Base-by-base conservation (phyloP, 2,797 vertebrate genomes). In the Alauda arvensis region DNA sequence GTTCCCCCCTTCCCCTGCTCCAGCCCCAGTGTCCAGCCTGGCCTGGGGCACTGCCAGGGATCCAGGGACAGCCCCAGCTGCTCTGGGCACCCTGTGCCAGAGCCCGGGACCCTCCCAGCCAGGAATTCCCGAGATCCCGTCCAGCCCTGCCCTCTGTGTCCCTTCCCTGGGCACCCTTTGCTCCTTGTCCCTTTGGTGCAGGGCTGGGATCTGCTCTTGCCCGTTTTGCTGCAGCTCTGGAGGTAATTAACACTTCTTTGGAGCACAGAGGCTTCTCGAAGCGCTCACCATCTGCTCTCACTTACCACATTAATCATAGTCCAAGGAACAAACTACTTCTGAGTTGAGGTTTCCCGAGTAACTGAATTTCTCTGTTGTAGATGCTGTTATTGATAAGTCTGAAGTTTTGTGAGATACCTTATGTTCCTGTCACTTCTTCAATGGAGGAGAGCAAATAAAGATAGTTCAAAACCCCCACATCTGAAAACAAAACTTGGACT, bases 221-320 rank as follows among this genome's bases (percentile, higher is more conserved):
- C 75, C 19, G 6, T 61, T 49, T 56, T 61, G 51, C 76, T 34
- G 60, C 29, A 49, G 78, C 26, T 88, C 70, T 85, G 77, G 56
- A 60, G 75, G 61, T 84, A 76, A 94, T 92, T 88, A 87, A 57
- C 79, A 71, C 78, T 78, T 66, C 77, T 87, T 80, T 18, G 52
- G 78, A 90, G 79, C 83, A 55, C 57, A 75, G 83, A 87, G 83
- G 67, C 91, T 94, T 89, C 89, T 88, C 21, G 3, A 89, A 70
- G 80, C 82, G 31, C 67, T 92, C 83, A 24, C 89, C 89, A 91
- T 91, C 94, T 95, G 93, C 9, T 83, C 74, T 48, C 82, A 43
- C 92, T 96, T 93, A 91, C 66, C 85, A 56, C 77, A 75, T 93
- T 95, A 94, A 86, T 94, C 89, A 91, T 18, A 89, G 66, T 74